Percentiles rank a stretch among this genome's conserved stretches.
Evolutionary conservation across 1,140 invertebrate genomes (phyloP).

Genomic region (Penaeus vannamei): DNA sequence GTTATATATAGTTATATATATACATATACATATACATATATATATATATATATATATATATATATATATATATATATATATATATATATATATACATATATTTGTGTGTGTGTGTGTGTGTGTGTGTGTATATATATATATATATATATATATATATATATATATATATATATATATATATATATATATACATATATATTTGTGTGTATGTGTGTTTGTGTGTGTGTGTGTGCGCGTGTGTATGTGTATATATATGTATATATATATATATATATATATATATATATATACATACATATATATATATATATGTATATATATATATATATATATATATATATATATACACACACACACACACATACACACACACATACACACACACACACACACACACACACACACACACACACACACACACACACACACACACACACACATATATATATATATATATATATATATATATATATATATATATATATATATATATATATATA

Average conservation of each 20-base stretch:
- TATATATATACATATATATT: not conserved
- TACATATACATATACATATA: no score
- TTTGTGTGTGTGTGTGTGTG: not conserved
- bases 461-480: no score
- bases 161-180: not conserved
- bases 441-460: no score
- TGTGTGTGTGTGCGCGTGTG: not conserved
- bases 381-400: not conserved
- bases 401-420: not conserved
- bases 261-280: constrained; percentile 20
- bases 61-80: constrained; percentile 16
- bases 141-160: not conserved
- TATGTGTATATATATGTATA: not conserved
- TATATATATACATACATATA: not conserved
- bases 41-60: not conserved
- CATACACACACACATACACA: constrained; percentile 7
- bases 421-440: no score
- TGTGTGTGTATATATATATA: not conserved
- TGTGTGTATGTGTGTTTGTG: not conserved
- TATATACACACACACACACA: not conserved
- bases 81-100: no score
- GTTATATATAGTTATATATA: no score
- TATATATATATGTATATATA: not conserved
- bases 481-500: no score
- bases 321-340: constrained; percentile 31